Evolutionary conservation across 2,113 vertebrate species (phyloP), one percentile per base, ranked within the genome.

Genomic region (Ia io): DNA sequence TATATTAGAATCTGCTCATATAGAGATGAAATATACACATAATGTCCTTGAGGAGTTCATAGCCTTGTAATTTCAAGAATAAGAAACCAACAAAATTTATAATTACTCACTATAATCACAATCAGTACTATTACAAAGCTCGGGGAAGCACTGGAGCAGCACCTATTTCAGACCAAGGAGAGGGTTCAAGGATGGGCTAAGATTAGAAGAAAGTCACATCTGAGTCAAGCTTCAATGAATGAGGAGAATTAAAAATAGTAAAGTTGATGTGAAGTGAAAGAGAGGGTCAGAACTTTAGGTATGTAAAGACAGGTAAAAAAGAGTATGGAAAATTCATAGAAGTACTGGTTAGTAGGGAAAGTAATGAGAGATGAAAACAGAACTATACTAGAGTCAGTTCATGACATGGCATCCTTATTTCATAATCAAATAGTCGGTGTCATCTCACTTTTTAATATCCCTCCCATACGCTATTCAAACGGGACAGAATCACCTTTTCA

Each of bases 21-120:
- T 9, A 88, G 84, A 84, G 51, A 63, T 77, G 23, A 87, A 91
- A 93, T 23, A 79, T 32, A 73, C 8, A 84, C 9, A 69, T 44
- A 70, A 70, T 84, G 11, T 1, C 56, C 49, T 84, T 9, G 13
- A 78, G 22, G 11, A 69, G 1, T 69, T 35, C 51, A 78, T 1
- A 80, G 40, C 59, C 65, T 12, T 85, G 16, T 47, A 88, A 80
- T 92, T 89, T 85, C 7, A 77, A 89, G 16, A 94, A 89, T 11
- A 92, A 95, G 23, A 93, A 94, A 88, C 25, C 9, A 94, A 32
- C 8, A 89, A 74, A 76, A 70, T 76, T n/a, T 61, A 30, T 13
- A 84, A 51, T 49, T 67, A 73, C 35, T 56, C 86, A 84, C 10
- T 51, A 70, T 17, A 76, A 71, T 30, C 35, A 76, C 32, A 67